These are phyloP conservation scores for Paratrypauchen microcephalus DNA, from an alignment of 2,797 vertebrate genomes.

Conservation along the genomic window DNA sequence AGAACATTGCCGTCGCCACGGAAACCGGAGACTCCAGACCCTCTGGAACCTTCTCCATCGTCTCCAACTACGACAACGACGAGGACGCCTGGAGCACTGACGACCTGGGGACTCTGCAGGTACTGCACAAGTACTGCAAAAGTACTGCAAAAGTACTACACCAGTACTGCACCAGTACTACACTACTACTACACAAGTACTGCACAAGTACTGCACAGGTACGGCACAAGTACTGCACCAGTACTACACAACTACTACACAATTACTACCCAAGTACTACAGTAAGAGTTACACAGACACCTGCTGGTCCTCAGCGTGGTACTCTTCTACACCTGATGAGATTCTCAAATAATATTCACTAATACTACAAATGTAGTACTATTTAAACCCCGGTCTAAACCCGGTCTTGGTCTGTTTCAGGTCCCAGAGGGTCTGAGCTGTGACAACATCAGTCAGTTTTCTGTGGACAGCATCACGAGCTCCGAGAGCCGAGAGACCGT, in stretches of 20 bases:
- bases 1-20: slow-evolving; percentile 88
- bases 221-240: too few relatives aligned
- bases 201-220: too few relatives aligned
- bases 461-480: slow-evolving; percentile 96
- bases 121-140: slow-evolving; percentile 38
- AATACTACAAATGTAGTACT: too few relatives aligned
- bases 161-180: too few relatives aligned
- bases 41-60: slow-evolving; percentile 83
- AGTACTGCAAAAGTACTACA: too few relatives aligned
- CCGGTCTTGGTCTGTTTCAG: background rate
- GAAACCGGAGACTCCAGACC: slow-evolving; percentile 41
- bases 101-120: slow-evolving; percentile 93
- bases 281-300: too few relatives aligned
- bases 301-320: too few relatives aligned
- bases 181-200: too few relatives aligned
- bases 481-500: slow-evolving; percentile 95
- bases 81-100: slow-evolving; percentile 96
- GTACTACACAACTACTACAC: too few relatives aligned
- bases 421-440: slow-evolving; percentile 86
- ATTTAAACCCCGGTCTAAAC: background rate
- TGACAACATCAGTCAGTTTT: slow-evolving; percentile 98
- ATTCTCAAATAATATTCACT: too few relatives aligned
- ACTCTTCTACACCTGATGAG: too few relatives aligned
- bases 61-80: slow-evolving; percentile 94
- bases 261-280: too few relatives aligned